Percentiles rank a stretch among this genome's conserved stretches.
phyloP scores from a whole-genome alignment of 1,140 invertebrate genomes.

The Drosophila arizonae region DNA sequence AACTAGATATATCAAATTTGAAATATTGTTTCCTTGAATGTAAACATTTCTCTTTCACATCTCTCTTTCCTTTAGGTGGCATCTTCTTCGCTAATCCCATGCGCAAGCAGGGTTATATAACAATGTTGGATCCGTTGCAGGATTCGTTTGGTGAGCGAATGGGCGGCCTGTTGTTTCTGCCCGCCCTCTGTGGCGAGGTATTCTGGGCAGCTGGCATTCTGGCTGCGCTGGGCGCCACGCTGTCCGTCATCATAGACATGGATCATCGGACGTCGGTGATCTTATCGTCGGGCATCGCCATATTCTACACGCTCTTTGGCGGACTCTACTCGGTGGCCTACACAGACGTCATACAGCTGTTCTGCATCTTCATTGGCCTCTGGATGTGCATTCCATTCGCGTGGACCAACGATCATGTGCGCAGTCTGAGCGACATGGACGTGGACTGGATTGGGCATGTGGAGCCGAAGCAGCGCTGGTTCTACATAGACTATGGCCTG shows the following conservation, averaged over 20 bases:
- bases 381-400: conserved; percentile 99
- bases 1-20: neutral
- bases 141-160: conserved; percentile 97
- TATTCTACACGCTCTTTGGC: conserved; percentile 98
- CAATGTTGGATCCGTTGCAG: conserved; percentile 99
- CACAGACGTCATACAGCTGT: conserved; percentile 99
- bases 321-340: conserved; percentile 99
- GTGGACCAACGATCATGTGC: conserved; percentile 92
- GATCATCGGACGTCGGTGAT: conserved; percentile 96
- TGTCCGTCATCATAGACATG: conserved; percentile 98
- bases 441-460: conserved; percentile 96
- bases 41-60: too few relatives aligned
- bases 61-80: conserved; percentile 92
- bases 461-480: conserved; percentile 88
- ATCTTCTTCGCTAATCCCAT: conserved; percentile 99
- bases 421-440: conserved; percentile 89
- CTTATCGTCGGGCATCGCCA: conserved; percentile 96
- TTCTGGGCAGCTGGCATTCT: conserved; percentile 99
- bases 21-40: neutral
- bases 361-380: conserved; percentile 99
- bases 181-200: conserved; percentile 97
- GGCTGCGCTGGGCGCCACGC: conserved; percentile 96
- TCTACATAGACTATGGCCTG: conserved; percentile 95
- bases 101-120: conserved; percentile 98
- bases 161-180: conserved; percentile 97